phyloP scores from a whole-genome alignment of 2,888 invertebrate genomes.

The Tanypteryx hageni region DNA sequence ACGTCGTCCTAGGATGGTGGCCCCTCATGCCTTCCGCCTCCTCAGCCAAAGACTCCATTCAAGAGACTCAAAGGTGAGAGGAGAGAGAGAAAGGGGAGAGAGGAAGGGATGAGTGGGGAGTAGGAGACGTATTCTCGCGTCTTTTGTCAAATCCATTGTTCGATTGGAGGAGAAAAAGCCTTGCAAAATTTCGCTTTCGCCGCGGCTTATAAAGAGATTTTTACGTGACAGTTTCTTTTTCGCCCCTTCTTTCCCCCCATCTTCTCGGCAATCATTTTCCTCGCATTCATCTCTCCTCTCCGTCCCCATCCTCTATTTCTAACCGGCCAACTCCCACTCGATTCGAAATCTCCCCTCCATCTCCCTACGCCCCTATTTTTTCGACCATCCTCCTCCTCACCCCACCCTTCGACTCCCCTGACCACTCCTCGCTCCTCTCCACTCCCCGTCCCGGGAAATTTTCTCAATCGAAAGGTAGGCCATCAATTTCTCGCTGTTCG shows the following conservation, averaged over 20 bases:
- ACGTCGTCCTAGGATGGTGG: conserved; percentile 32
- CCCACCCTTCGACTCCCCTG: too few species aligned
- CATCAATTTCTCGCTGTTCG: conserved; percentile 47
- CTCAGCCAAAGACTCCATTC: neutral
- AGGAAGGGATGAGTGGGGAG: neutral
- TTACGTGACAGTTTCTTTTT: neutral
- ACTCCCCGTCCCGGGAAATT: conserved; percentile 17
- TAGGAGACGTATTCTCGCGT: conserved; percentile 16
- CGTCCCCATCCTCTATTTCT: neutral
- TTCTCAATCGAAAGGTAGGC: conserved; percentile 33
- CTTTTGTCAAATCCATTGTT: conserved; percentile 58
- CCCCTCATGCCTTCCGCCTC: neutral
- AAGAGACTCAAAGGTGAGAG: neutral
- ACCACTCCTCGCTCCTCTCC: neutral
- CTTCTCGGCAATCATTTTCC: neutral
- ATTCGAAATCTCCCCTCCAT: neutral
- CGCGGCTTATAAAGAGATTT: conserved; percentile 52
- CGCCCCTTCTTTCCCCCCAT: neutral
- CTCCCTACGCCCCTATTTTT: neutral
- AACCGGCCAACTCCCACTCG: neutral
- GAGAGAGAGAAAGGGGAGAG: neutral
- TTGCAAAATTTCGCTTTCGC: neutral
- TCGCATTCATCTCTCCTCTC: conserved; percentile 27
- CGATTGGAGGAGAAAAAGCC: neutral
- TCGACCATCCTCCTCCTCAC: neutral